phyloP scores from a whole-genome alignment of 2,888 invertebrate genomes.

The Stenodera caucasica region DNA sequence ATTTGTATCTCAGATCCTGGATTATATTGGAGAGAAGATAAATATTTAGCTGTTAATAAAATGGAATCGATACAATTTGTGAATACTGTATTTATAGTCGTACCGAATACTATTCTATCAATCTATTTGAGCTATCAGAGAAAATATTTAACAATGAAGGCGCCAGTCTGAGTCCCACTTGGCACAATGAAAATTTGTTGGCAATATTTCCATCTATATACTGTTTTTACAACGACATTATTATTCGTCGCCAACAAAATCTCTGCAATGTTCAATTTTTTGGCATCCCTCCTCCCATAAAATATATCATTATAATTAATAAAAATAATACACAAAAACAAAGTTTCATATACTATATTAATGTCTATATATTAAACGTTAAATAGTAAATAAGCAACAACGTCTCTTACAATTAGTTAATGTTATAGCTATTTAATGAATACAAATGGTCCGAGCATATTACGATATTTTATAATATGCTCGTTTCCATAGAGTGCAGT shows the following conservation, averaged over 20 bases:
- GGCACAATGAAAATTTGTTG: not conserved
- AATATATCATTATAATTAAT: slow-evolving; percentile 13
- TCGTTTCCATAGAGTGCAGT: slow-evolving; percentile 18
- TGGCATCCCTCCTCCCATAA: not conserved
- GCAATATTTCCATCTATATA: not conserved
- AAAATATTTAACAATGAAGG: not conserved
- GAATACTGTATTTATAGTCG: not conserved
- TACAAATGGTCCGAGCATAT: slow-evolving; percentile 31
- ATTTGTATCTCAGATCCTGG: too few relatives aligned
- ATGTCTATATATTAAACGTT: slow-evolving; percentile 32
- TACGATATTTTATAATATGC: slow-evolving; percentile 33
- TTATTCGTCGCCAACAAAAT: slow-evolving; percentile 7
- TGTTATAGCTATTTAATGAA: slow-evolving; percentile 33
- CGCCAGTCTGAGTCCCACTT: not conserved
- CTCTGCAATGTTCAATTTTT: not conserved
- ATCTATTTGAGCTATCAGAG: not conserved
- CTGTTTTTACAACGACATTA: not conserved
- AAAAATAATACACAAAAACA: slow-evolving; percentile 11
- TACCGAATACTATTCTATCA: not conserved
- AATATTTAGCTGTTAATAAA: too few relatives aligned
- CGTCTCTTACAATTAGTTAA: slow-evolving; percentile 33
- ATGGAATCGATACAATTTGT: too few relatives aligned
- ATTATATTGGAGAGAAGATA: too few relatives aligned
- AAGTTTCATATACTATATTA: too few relatives aligned
- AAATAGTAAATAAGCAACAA: slow-evolving; percentile 31